Conservation (phyloP, 53 echinoderm and acorn worm genomes). For the Echinometra lucunter region DNA sequence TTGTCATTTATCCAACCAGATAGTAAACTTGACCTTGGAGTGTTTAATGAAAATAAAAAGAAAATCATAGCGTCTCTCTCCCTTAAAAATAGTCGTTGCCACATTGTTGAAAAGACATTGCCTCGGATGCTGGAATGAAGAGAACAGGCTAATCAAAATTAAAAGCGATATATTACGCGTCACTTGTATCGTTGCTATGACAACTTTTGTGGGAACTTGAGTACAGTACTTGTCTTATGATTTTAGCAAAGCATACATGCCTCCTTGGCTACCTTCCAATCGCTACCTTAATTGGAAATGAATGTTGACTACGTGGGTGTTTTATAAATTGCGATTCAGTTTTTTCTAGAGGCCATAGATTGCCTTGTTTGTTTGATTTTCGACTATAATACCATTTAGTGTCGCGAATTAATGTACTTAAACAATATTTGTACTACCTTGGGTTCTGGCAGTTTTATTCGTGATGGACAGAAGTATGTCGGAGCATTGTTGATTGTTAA, state of each 20-base stretch:
- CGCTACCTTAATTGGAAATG: neutral
- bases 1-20: neutral
- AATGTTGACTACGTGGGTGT: neutral
- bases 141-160: neutral
- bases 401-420: neutral
- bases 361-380: neutral
- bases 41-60: neutral
- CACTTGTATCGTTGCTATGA: neutral
- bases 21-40: neutral
- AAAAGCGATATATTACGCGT: neutral
- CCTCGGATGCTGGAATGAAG: neutral
- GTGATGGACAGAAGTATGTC: neutral
- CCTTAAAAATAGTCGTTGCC: too few relatives aligned
- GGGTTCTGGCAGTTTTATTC: neutral
- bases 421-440: neutral
- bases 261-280: neutral
- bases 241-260: neutral
- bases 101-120: too few relatives aligned
- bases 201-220: neutral
- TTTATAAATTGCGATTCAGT: too few relatives aligned
- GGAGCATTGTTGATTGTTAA: constrained; percentile 9
- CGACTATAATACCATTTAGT: neutral
- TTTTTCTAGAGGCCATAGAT: too few relatives aligned
- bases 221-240: neutral
- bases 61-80: neutral